phyloP scores from a whole-genome alignment of 2,888 invertebrate genomes.

The Meiosimyza decipiens region DNA sequence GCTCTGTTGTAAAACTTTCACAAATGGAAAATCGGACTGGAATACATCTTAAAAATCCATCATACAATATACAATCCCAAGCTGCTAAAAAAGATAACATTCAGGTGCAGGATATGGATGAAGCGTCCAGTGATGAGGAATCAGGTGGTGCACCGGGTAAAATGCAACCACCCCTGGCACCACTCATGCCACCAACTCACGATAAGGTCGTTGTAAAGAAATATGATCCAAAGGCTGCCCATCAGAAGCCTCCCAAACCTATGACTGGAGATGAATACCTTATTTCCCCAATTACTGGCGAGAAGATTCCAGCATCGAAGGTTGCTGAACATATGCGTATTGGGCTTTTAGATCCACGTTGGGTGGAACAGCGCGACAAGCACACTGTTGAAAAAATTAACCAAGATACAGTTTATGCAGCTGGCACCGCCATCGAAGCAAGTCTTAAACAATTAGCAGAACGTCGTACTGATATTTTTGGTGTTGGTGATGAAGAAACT shows the following conservation, averaged over 20 bases:
- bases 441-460: conserved; percentile 96
- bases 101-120: conserved; percentile 91
- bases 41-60: conserved; percentile 66
- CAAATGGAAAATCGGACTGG: conserved; percentile 75
- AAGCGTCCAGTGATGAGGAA: conserved; percentile 83
- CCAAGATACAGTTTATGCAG: conserved; percentile 75
- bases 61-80: conserved; percentile 56
- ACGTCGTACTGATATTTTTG: conserved; percentile 99
- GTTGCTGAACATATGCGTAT: conserved; percentile 98
- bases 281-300: conserved; percentile 98
- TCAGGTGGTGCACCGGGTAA: conserved; percentile 67
- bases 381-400: conserved; percentile 93
- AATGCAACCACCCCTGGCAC: conserved; percentile 64
- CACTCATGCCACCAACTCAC: conserved; percentile 86
- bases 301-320: conserved; percentile 96
- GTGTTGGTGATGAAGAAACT: conserved; percentile 98
- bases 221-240: conserved; percentile 92
- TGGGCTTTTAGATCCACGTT: conserved; percentile 94
- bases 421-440: conserved; percentile 91
- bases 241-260: conserved; percentile 72
- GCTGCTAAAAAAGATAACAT: conserved; percentile 68
- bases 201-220: conserved; percentile 96
- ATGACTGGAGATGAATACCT: conserved; percentile 86
- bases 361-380: conserved; percentile 97
- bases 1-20: conserved; percentile 69